These are phyloP conservation scores for Cottoperca gobio DNA, from an alignment of 2,797 vertebrate genomes.

Conservation along the genomic window DNA sequence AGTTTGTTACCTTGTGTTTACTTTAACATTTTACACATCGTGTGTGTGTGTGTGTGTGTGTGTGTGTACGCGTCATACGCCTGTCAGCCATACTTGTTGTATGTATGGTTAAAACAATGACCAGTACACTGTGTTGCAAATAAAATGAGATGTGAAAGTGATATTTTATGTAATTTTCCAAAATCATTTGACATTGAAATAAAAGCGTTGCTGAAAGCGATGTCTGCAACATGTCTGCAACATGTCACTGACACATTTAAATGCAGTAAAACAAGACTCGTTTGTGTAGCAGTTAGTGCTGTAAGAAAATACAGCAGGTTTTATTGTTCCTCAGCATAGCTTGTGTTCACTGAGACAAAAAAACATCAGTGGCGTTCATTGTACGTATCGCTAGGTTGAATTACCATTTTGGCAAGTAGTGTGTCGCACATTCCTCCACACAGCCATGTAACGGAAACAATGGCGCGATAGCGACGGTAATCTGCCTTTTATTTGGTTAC, in stretches of 20 bases:
- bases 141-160: conserved; percentile 52
- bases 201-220: conserved; percentile 53
- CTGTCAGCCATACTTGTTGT: conserved; percentile 56
- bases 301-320: conserved; percentile 62
- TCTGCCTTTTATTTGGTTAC: conserved; percentile 32
- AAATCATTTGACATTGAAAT: conserved; percentile 69
- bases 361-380: conserved; percentile 22
- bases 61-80: conserved; percentile 32
- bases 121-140: conserved; percentile 75
- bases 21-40: conserved; percentile 39
- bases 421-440: conserved; percentile 15
- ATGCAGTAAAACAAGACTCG: conserved; percentile 1
- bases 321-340: conserved; percentile 58
- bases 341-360: conserved; percentile 38
- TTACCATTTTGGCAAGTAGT: conserved; percentile 14
- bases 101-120: conserved; percentile 62
- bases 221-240: conserved; percentile 21
- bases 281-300: conserved; percentile 28
- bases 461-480: neutral
- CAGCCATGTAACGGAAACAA: conserved; percentile 24
- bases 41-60: conserved; percentile 5
- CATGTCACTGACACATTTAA: neutral
- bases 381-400: conserved; percentile 1
- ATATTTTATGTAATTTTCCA: conserved; percentile 69
- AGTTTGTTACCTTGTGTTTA: conserved; percentile 45